Conservation (phyloP, 1,140 invertebrate genomes). For the Drosophila biarmipes region DNA sequence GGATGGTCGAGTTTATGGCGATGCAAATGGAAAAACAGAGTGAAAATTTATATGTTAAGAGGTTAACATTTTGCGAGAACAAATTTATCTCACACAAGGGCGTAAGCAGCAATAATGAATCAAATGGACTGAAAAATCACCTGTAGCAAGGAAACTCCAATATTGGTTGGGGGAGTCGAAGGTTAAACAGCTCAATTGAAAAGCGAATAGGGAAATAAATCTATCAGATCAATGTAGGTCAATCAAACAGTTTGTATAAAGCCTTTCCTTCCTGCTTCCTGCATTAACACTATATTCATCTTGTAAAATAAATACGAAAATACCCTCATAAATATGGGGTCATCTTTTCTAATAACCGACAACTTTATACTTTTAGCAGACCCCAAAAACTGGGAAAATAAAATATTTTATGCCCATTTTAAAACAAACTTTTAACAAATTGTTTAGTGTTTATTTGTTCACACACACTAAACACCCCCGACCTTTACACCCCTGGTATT, state of each 20-base stretch:
- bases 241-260: background rate
- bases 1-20: conserved; percentile 3
- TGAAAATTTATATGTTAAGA: conserved; percentile 46
- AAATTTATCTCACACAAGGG: conserved; percentile 21
- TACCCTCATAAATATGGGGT: background rate
- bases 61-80: conserved; percentile 26
- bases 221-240: background rate
- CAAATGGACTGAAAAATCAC: conserved; percentile 31
- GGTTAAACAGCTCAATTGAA: background rate
- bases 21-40: conserved; percentile 41
- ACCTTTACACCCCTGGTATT: conserved; percentile 19
- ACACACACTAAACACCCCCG: background rate
- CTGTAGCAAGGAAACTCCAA: conserved; percentile 6
- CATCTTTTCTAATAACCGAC: background rate
- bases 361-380: background rate
- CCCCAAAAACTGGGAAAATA: background rate
- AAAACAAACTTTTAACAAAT: conserved; percentile 27
- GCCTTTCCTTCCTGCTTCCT: no score
- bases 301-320: background rate
- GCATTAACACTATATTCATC: no score
- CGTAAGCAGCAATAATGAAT: conserved; percentile 3
- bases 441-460: conserved; percentile 9
- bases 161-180: background rate
- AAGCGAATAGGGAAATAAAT: background rate
- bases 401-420: background rate